Conservation (phyloP, 1,140 invertebrate genomes). For the Orchesella cincta region DNA sequence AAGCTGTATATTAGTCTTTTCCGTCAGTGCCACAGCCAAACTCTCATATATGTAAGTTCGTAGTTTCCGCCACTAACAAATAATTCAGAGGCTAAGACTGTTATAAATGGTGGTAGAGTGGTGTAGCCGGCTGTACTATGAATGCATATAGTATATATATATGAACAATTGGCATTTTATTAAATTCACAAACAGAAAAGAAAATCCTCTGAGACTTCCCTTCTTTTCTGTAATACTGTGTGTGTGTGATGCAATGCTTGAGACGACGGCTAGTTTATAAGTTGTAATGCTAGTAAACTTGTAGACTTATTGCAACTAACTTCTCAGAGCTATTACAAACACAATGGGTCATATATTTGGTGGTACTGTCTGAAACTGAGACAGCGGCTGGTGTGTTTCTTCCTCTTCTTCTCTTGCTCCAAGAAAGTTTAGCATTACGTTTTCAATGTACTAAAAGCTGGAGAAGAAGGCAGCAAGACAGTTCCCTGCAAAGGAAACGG, state of each 20-base stretch:
- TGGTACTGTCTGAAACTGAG: slow-evolving; percentile 25
- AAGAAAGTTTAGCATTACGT: slow-evolving; percentile 18
- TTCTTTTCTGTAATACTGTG: background rate
- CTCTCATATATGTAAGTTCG: too few relatives aligned
- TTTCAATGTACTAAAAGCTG: slow-evolving; percentile 5
- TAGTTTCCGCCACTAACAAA: background rate
- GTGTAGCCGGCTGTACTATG: background rate
- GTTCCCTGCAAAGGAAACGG: slow-evolving; percentile 12
- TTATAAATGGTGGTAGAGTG: background rate
- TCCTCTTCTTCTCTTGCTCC: slow-evolving; percentile 5
- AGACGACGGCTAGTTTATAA: slow-evolving; percentile 23
- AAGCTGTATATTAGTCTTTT: too few relatives aligned
- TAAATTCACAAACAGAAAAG: slow-evolving; percentile 14
- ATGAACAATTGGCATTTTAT: background rate
- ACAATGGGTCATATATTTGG: slow-evolving; percentile 28
- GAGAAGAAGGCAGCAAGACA: slow-evolving; percentile 2
- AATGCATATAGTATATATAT: background rate
- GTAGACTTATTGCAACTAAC: slow-evolving; percentile 27
- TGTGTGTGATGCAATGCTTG: background rate
- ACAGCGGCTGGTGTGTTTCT: slow-evolving; percentile 9
- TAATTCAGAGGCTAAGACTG: slow-evolving; percentile 12
- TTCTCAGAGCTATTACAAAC: slow-evolving; percentile 19
- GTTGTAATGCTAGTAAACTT: slow-evolving; percentile 23
- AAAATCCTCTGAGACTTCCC: background rate
- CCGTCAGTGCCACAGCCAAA: too few relatives aligned